phyloP scores from a whole-genome alignment of 1,140 invertebrate genomes.

The Musca domestica region DNA sequence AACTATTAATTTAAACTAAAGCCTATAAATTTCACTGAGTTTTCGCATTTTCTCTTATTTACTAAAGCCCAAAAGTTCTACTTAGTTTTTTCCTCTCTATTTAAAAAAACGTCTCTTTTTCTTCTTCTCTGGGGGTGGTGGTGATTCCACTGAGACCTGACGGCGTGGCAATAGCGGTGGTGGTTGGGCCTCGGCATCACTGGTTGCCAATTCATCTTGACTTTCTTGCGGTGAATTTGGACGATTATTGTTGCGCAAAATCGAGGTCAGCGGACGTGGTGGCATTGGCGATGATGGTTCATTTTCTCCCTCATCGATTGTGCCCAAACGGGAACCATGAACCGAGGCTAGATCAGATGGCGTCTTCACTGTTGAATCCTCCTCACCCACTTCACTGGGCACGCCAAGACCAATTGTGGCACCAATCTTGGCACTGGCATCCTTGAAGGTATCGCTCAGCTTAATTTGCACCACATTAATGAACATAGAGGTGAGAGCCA shows the following conservation, averaged over 20 bases:
- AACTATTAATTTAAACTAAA: no score
- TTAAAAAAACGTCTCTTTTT: constrained; percentile 44
- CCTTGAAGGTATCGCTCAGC: constrained; percentile 77
- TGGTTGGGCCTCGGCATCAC: constrained; percentile 28
- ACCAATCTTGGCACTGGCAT: constrained; percentile 80
- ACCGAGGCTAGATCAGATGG: constrained; percentile 47
- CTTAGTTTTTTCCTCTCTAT: neutral
- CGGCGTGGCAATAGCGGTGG: constrained; percentile 40
- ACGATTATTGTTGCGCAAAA: constrained; percentile 33
- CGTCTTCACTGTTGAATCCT: constrained; percentile 36
- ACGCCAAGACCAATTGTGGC: constrained; percentile 80
- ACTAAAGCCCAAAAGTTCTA: no score
- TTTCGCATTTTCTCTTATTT: no score
- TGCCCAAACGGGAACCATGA: constrained; percentile 42
- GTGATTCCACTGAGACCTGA: constrained; percentile 27
- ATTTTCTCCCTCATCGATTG: constrained; percentile 41
- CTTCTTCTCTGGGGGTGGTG: constrained; percentile 35
- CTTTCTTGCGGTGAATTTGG: constrained; percentile 33
- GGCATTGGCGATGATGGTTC: constrained; percentile 18
- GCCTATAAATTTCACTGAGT: no score
- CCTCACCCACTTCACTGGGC: constrained; percentile 51
- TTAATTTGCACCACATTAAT: constrained; percentile 93
- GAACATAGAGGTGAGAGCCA: constrained; percentile 94
- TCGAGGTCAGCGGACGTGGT: constrained; percentile 32
- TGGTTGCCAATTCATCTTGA: constrained; percentile 26